A percentile compares a stretch with the other conserved stretches of the same genome.
Conservation (phyloP, 1,140 invertebrate species). For the Pseudomyrmex cubaensis region DNA sequence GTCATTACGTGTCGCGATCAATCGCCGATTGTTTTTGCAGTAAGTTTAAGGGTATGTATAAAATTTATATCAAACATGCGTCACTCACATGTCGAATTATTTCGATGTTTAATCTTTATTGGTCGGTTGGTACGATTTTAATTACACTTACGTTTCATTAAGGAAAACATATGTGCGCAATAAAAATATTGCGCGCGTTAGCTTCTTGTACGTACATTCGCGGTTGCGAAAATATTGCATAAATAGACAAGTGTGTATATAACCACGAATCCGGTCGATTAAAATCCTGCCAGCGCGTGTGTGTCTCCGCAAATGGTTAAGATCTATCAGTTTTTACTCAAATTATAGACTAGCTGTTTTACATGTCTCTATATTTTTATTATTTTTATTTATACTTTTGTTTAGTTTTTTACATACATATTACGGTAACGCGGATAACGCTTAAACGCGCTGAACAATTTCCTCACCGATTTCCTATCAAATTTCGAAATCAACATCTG, state of each 20-base stretch:
- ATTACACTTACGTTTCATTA: conserved; percentile 38
- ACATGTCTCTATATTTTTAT: not conserved
- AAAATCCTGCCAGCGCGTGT: not conserved
- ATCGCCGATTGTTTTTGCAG: not conserved
- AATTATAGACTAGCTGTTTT: not conserved
- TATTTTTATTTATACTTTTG: not conserved
- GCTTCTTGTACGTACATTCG: conserved; percentile 1
- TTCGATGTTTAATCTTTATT: conserved; percentile 28
- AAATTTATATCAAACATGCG: conserved; percentile 29
- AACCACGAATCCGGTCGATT: conserved; percentile 15
- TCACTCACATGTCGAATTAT: conserved; percentile 12
- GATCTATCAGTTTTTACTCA: not conserved
- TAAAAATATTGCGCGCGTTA: not conserved
- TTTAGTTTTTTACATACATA: not conserved
- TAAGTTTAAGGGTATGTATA: not conserved
- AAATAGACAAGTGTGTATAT: not conserved
- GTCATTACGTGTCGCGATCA: no score
- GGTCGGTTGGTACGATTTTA: conserved; percentile 10
- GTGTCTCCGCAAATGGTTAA: no score
- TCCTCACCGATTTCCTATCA: not conserved
- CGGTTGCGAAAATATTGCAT: conserved; percentile 21
- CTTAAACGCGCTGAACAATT: not conserved
- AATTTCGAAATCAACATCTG: not conserved
- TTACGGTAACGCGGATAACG: not conserved
- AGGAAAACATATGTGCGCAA: conserved; percentile 6